Conservation (phyloP, 2,797 vertebrate genomes). For the Hephaestus fuliginosus region DNA sequence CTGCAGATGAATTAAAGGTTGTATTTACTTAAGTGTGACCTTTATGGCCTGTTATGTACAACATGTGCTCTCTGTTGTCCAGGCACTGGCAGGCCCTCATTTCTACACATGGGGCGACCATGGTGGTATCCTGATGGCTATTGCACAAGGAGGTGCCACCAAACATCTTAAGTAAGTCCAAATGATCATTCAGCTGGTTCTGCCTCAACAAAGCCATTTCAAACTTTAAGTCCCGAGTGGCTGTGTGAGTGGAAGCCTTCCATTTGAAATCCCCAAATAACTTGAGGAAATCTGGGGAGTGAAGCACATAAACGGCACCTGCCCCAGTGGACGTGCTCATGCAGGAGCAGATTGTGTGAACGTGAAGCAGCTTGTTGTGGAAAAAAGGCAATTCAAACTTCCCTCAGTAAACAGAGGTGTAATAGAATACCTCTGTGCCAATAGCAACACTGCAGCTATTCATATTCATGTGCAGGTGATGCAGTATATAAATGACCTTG, state of each 20-base stretch:
- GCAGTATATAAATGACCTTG: not conserved
- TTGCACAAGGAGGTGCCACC: constrained; percentile 91
- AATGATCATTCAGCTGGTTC: not conserved
- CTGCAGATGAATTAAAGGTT: not conserved
- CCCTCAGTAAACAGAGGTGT: constrained; percentile 18
- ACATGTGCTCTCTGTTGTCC: constrained; percentile 9
- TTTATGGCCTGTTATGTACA: not conserved
- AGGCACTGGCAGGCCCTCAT: constrained; percentile 95
- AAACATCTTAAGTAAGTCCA: constrained; percentile 92
- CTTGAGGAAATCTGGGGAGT: constrained; percentile 1
- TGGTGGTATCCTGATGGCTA: constrained; percentile 95
- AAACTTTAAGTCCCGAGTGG: not conserved
- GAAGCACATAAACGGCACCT: constrained; percentile 13
- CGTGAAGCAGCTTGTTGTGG: constrained; percentile 12
- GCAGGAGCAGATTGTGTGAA: constrained; percentile 35
- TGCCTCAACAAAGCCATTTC: not conserved
- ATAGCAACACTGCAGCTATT: not conserved
- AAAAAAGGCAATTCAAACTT: constrained; percentile 11
- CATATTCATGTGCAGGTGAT: constrained; percentile 4
- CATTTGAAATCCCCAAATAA: constrained; percentile 18
- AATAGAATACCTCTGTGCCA: constrained; percentile 21
- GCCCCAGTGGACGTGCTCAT: constrained; percentile 11
- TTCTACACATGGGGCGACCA: constrained; percentile 99
- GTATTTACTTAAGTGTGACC: not conserved
- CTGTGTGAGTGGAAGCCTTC: constrained; percentile 4